Evolutionary conservation across 1,140 invertebrate genomes (phyloP).

Genomic region (Belonocnema kinseyi): DNA sequence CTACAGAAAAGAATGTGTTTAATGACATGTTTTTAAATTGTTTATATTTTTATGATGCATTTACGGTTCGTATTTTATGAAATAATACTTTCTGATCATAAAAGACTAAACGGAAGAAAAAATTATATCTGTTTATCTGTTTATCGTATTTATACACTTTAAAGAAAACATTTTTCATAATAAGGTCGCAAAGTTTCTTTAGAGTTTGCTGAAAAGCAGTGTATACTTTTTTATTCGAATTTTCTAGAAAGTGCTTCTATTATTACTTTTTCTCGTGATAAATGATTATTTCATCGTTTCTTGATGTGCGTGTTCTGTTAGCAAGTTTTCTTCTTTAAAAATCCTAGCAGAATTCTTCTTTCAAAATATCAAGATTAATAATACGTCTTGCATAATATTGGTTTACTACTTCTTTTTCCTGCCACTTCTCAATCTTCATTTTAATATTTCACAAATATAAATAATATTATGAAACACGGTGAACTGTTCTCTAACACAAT

Average conservation of each 20-base stretch:
- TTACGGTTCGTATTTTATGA: background rate
- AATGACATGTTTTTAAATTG: too few relatives aligned
- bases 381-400: background rate
- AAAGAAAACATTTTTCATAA: background rate
- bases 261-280: background rate
- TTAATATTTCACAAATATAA: background rate
- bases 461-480: background rate
- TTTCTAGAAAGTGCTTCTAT: background rate
- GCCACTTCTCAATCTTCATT: background rate
- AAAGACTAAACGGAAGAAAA: background rate
- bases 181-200: background rate
- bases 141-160: background rate
- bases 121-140: background rate
- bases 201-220: background rate
- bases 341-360: background rate
- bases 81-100: background rate
- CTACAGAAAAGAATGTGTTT: too few relatives aligned
- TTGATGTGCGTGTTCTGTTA: background rate
- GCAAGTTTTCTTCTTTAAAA: background rate
- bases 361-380: background rate
- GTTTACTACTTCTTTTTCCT: background rate
- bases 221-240: background rate
- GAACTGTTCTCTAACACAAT: slow-evolving; percentile 1
- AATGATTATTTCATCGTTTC: background rate
- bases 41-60: background rate